Percentiles rank a stretch among this genome's conserved stretches.
Evolutionary conservation across 2,113 vertebrate species (phyloP).

Genomic region (Neodon shergylaensis): DNA sequence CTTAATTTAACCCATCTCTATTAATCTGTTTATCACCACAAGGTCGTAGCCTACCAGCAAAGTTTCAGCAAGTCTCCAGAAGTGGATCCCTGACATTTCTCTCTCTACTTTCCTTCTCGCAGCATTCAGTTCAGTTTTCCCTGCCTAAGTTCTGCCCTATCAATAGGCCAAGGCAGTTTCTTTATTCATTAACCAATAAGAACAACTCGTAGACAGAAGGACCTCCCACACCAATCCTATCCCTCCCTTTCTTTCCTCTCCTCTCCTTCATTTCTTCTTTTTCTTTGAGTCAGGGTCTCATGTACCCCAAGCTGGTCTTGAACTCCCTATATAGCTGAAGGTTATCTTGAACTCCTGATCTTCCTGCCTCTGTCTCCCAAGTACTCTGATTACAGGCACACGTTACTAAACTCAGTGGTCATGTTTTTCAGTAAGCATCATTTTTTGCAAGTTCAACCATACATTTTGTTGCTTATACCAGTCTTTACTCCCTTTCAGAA

Average conservation of each 20-base stretch:
- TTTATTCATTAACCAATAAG: no score
- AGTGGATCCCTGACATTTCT: no score
- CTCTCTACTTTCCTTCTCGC: no score
- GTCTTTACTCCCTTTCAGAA: constrained; percentile 6
- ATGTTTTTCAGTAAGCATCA: constrained; percentile 29
- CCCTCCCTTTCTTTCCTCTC: no score
- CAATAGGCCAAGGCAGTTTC: no score
- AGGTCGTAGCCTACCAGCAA: no score
- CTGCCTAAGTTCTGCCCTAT: no score
- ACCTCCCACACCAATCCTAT: neutral
- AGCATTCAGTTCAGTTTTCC: no score
- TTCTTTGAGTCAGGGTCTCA: neutral
- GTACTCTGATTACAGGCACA: neutral
- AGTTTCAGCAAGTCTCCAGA: no score
- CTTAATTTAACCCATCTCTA: no score
- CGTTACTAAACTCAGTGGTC: neutral
- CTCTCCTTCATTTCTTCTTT: neutral
- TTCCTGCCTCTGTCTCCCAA: neutral
- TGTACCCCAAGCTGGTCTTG: neutral
- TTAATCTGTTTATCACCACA: no score
- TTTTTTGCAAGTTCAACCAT: neutral
- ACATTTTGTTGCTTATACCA: neutral
- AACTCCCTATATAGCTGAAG: neutral
- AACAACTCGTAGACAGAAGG: no score
- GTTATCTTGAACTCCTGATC: neutral